Base-by-base conservation (phyloP, 2,888 invertebrate genomes). In the Erebia palarica region DNA sequence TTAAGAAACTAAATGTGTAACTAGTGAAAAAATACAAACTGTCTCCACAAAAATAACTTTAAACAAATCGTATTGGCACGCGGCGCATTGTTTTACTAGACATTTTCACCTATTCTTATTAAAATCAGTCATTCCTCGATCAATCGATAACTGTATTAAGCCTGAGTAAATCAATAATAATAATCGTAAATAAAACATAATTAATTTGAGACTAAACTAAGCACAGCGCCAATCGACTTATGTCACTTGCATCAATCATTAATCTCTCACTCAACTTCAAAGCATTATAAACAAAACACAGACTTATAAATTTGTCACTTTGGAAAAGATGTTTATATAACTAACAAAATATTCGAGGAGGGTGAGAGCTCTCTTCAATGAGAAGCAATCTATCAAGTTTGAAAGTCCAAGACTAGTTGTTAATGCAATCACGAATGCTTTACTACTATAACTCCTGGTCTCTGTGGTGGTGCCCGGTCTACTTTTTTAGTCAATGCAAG, bases 401-500 rank as follows among this genome's bases (percentile, higher is more conserved):
- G 78, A 84, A 78, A 81, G 83, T 86, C 80, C 77, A 75, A 73
- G 77, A 77, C 79, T 80, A 83, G 81, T 79, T 82, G 72, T 16
- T 55, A 85, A 82, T 92, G 82, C 81, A 90, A 95, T 96, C 96
- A 96, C 94, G 96, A 96, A 85, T 97, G 97, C 89, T 97, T 97
- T 72, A 97, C 97, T 73, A 98, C 98, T 81, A 98, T 98, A 74
- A 98, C 98, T 75, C 97, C 97, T 27, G 98, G 98, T 82, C 98
- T 95, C 81, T 96, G 96, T 55, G 87, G 87, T 94, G 96, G 77
- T 91, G 94, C 79, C 82, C 92, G 82, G 78, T 93, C 94, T 72
- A 86, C 83, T 77, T 94, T 89, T 81, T 91, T 90, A 49, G 94
- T 95, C 75, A 96, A 90, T 49, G 96, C 95, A 47, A 95, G 89